Base-by-base conservation (phyloP, 2,888 invertebrate genomes). In the Theretra japonica region DNA sequence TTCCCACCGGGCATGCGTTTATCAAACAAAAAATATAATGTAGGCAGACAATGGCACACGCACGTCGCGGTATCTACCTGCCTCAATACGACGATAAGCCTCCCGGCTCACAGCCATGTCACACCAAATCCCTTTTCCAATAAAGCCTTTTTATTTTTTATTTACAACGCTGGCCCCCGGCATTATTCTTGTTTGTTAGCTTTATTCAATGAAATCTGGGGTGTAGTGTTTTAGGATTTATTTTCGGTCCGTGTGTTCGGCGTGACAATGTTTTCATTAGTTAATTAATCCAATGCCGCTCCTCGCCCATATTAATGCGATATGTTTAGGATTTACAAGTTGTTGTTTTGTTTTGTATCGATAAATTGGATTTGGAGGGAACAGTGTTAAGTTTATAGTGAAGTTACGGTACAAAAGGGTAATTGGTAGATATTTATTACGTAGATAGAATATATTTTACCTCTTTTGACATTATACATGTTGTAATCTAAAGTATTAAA, bases 51-150 rank as follows among this genome's bases (percentile, higher is more conserved):
- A 76, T 72, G 19, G 59, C 50, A 58, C 60, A 53, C 68, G 69
- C 60, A 68, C 58, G 58, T 30, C 60, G 60, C 33, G 69, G 30
- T 69, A 69, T 69, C 69, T 84, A 83, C 83, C 82, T 84, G 80
- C 76, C 76, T 82, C 86, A 85, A 87, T 88, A 84, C 82, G 83
- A 84, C 80, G 88, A 88, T 90, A 90, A 90, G 83, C 87, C 79
- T 68, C 80, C 82, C 79, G 77, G 81, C 86, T 83, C 83, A 77
- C 81, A 79, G 83, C 78, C 84, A 79, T 87, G 90, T 88, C 88
- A 88, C 84, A 78, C 79, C 76, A 88, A 91, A 90, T 89, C 90
- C 91, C 82, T 84, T 83, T 81, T 78, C 83, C 82, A 82, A 86
- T 83, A 84, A 85, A 84, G 83, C 81, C 83, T 82, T 83, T 87